Conservation (phyloP, 2,113 vertebrate species). For the Orthochromis malagaraziensis region DNA sequence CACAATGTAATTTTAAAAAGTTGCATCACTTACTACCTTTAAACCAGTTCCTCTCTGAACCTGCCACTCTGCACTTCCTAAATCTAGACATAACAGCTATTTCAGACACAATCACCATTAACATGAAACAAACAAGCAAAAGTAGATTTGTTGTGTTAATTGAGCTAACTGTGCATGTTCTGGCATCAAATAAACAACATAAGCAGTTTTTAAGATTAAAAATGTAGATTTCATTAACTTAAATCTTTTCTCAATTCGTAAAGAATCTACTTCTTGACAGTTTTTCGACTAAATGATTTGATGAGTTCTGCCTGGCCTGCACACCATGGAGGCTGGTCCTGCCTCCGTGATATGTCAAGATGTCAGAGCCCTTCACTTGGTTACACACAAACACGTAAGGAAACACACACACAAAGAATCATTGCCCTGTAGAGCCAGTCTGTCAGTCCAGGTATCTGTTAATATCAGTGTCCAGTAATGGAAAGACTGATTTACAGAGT, state of each 20-base stretch:
- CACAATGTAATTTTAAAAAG: neutral
- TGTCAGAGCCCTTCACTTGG: neutral
- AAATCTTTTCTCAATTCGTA: neutral
- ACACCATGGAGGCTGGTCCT: neutral
- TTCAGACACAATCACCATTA: neutral
- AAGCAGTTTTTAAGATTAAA: neutral
- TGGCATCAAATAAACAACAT: neutral
- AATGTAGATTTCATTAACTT: neutral
- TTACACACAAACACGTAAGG: neutral
- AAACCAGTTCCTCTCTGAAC: neutral
- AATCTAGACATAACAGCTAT: neutral
- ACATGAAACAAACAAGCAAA: neutral
- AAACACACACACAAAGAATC: neutral
- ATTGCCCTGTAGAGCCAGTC: neutral
- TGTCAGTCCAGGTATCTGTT: constrained; percentile 40
- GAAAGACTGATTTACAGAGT: constrained; percentile 29
- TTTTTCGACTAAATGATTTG: constrained; percentile 10
- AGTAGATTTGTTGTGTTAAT: neutral
- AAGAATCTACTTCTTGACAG: neutral
- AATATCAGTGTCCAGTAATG: constrained; percentile 45
- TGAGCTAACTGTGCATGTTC: neutral
- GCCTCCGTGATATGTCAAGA: constrained; percentile 21
- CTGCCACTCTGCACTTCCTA: neutral
- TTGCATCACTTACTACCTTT: neutral
- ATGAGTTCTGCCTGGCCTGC: neutral